Evolutionary conservation across 2,797 vertebrate genomes (phyloP).

Genomic region (Thamnophis elegans): DNA sequence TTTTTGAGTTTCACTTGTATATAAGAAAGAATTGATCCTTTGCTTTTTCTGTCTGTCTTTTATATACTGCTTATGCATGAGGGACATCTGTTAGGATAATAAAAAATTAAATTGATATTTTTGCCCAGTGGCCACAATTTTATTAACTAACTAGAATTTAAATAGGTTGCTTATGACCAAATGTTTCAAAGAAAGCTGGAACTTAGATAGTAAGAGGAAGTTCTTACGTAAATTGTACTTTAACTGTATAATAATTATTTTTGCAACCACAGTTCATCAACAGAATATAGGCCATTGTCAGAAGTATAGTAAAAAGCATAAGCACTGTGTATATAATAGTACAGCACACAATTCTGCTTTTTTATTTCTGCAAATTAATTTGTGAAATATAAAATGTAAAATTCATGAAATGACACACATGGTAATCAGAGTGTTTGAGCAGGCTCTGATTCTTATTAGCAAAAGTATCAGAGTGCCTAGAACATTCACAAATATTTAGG

Average conservation of each 20-base stretch:
- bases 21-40: background rate
- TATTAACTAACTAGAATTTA: background rate
- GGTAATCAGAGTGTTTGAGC: background rate
- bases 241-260: background rate
- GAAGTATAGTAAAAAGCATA: background rate
- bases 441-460: background rate
- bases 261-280: background rate
- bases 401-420: background rate
- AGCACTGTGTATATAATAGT: background rate
- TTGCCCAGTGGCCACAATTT: background rate
- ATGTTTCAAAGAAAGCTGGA: slow-evolving; percentile 3
- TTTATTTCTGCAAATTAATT: background rate
- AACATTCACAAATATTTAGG: background rate
- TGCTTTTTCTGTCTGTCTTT: background rate
- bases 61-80: background rate
- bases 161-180: slow-evolving; percentile 36
- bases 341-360: background rate
- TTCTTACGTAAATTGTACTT: background rate
- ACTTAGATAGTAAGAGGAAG: background rate
- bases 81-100: background rate
- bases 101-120: background rate
- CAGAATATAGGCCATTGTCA: background rate
- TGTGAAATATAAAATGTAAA: background rate
- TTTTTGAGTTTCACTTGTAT: too few relatives aligned
- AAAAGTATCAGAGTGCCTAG: background rate